Percentiles rank a stretch among this genome's conserved stretches.
These are phyloP conservation scores for Grus americana DNA, from an alignment of 2,113 vertebrate genomes.

Conservation along the genomic window DNA sequence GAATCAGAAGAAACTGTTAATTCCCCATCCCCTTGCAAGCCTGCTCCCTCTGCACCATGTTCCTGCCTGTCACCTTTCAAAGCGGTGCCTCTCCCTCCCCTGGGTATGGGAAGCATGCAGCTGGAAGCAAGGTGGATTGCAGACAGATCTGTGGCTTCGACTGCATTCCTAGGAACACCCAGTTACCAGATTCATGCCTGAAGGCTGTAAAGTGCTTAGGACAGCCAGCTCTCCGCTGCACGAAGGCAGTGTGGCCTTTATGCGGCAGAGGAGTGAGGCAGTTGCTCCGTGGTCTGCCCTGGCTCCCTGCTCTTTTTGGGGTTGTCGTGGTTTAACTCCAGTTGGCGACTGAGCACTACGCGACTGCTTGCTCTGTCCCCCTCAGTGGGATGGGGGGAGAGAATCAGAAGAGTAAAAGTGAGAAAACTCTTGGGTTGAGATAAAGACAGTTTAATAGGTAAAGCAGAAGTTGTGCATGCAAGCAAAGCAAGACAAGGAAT, in stretches of 20 bases:
- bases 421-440: too few species aligned
- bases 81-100: neutral
- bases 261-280: neutral
- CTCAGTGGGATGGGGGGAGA: too few species aligned
- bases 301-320: neutral
- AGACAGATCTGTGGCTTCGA: neutral
- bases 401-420: too few species aligned
- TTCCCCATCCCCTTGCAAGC: neutral
- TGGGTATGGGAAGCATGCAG: neutral
- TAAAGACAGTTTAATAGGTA: too few species aligned
- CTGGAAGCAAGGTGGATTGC: neutral
- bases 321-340: too few species aligned
- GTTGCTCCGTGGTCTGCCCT: neutral
- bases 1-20: neutral
- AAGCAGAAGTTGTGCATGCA: too few species aligned
- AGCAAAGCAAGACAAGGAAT: too few species aligned
- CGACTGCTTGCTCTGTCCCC: too few species aligned
- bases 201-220: neutral
- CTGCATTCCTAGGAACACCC: neutral
- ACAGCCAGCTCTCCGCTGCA: neutral
- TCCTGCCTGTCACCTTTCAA: neutral
- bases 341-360: too few species aligned
- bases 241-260: neutral
- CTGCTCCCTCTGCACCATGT: neutral
- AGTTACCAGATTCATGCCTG: fast-evolving